Evolutionary conservation across 2,888 invertebrate genomes (phyloP), one percentile per base, ranked within the genome.

Genomic region (Watsonalla binaria): DNA sequence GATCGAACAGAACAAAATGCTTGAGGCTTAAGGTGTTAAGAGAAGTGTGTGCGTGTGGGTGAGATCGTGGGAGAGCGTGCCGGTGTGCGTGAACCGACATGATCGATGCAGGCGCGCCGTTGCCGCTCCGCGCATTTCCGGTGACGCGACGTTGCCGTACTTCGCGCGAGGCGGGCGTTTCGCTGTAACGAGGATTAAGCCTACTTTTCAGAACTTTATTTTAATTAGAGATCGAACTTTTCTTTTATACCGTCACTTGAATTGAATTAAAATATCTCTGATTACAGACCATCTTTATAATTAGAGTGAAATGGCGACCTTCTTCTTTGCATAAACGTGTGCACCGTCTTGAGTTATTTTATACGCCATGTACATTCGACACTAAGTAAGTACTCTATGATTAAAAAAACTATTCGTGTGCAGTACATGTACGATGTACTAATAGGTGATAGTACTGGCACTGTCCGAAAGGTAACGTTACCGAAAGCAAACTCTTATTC

Each of bases 41-140:
- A 45, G 49, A 53, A 47, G 57, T 62, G 63, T 66, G 70, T 71
- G 66, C 54, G 63, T 56, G 67, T 55, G 47, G 66, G 70, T 72
- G 53, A 54, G 57, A 60, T 54, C 61, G 59, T 57, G 39, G 50
- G 51, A 45, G 46, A 46, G 50, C 37, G 56, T 46, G 60, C 64
- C 66, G 61, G 74, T 74, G 79, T 76, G 77, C 66, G 75, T 66
- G 70, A 80, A 82, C 83, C 66, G 74, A 65, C 74, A 77, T 92
- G 93, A 93, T 93, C 93, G 93, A 93, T 93, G 92, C 90, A 86
- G 86, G 81, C 67, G 82, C 90, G 88, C 87, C 83, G 93, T 93
- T 92, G 92, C 93, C 92, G 92, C 92, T 91, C 92, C 91, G 91
- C 88, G 57, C 92, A 86, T 88, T 93, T 93, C 93, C 93, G 93